Evolutionary conservation across 2,888 invertebrate species (phyloP).

Genomic region (Microdon myrmicae): DNA sequence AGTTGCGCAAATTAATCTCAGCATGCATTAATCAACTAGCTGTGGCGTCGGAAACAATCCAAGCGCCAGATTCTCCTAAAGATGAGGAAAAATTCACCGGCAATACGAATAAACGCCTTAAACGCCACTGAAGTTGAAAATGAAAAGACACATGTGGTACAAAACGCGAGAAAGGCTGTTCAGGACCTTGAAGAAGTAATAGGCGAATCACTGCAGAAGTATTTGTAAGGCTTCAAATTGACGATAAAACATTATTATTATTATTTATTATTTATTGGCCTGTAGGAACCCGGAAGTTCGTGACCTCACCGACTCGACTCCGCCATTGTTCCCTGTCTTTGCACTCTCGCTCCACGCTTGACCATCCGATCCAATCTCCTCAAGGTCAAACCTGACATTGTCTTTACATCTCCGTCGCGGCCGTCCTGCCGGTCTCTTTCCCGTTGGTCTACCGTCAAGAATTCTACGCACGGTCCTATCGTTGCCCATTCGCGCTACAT

Average conservation of each 20-base stretch:
- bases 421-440: too few species aligned
- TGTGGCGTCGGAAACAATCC: slow-evolving; percentile 88
- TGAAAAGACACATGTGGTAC: slow-evolving; percentile 84
- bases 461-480: too few species aligned
- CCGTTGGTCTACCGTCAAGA: too few species aligned
- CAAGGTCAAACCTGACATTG: too few species aligned
- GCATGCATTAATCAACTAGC: slow-evolving; percentile 86
- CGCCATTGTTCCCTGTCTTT: too few species aligned
- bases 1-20: slow-evolving; percentile 73
- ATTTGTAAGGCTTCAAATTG: slow-evolving; percentile 71
- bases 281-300: too few species aligned
- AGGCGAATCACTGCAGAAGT: slow-evolving; percentile 90
- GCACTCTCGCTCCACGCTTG: too few species aligned
- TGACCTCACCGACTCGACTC: too few species aligned
- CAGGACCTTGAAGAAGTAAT: slow-evolving; percentile 86
- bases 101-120: slow-evolving; percentile 78
- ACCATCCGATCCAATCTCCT: too few species aligned
- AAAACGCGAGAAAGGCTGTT: slow-evolving; percentile 81
- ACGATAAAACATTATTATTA: background rate
- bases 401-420: too few species aligned
- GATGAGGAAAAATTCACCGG: slow-evolving; percentile 79
- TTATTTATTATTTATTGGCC: too few species aligned
- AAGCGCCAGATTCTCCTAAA: slow-evolving; percentile 91
- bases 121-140: slow-evolving; percentile 86
- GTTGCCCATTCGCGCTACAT: too few species aligned